A percentile compares a stretch with the other conserved stretches of the same genome.
Conservation (phyloP, 2,888 invertebrate species). For the Neoascia interrupta region DNA sequence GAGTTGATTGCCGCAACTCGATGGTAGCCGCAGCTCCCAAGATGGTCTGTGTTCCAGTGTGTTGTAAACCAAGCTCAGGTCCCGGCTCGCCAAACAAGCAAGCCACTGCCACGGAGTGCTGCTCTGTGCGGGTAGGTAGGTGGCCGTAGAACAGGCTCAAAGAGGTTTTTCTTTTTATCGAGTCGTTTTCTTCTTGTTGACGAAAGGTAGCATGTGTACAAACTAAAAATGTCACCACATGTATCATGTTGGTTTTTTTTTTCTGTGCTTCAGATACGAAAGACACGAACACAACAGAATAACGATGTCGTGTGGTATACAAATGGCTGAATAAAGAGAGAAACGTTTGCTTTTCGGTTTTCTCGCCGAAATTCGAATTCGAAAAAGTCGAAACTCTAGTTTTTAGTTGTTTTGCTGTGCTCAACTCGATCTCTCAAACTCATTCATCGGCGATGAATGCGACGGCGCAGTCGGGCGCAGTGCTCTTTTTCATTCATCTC, state of each 20-base stretch:
- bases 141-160: conserved; percentile 57
- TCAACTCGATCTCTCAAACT: background rate
- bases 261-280: conserved; percentile 14
- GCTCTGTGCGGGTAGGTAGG: no score
- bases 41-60: no score
- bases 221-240: conserved; percentile 53
- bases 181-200: conserved; percentile 43
- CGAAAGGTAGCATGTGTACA: no score
- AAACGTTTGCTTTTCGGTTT: background rate
- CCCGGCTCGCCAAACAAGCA: conserved; percentile 38
- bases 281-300: conserved; percentile 51
- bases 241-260: no score
- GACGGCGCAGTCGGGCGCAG: conserved; percentile 45
- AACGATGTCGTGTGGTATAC: background rate
- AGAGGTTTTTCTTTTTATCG: conserved; percentile 49
- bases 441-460: background rate
- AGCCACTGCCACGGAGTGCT: no score
- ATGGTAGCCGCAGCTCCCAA: conserved; percentile 50
- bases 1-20: conserved; percentile 55
- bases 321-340: conserved; percentile 58
- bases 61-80: conserved; percentile 63
- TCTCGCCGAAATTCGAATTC: no score
- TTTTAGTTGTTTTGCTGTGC: background rate
- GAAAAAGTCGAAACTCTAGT: conserved; percentile 26
- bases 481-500: conserved; percentile 1